phyloP scores from a whole-genome alignment of 2,888 invertebrate species.

The Andrena trimmerana region DNA sequence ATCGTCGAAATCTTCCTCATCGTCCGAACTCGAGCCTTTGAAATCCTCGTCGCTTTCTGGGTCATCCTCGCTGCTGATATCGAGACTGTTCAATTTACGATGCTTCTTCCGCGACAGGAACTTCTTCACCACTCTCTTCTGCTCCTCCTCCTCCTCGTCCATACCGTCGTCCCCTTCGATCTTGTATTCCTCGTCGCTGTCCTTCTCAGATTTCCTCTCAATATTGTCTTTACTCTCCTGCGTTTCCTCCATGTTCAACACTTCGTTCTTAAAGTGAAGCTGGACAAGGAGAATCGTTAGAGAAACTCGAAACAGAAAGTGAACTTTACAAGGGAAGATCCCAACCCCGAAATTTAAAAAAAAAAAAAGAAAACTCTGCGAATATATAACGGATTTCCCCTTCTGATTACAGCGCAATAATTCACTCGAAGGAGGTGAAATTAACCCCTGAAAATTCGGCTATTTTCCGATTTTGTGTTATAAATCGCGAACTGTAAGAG shows the following conservation, averaged over 20 bases:
- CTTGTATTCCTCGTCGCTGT: conserved; percentile 83
- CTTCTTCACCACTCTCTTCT: conserved; percentile 79
- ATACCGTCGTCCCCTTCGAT: conserved; percentile 79
- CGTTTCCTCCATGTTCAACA: conserved; percentile 69
- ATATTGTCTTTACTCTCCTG: conserved; percentile 85
- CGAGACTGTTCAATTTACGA: conserved; percentile 92
- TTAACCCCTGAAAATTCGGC: too few relatives aligned
- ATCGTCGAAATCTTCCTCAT: conserved; percentile 87
- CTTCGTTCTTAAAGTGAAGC: conserved; percentile 73
- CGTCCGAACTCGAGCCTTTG: conserved; percentile 90
- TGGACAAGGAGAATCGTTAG: conserved; percentile 6
- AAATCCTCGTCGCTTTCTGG: conserved; percentile 96
- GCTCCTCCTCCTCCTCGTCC: conserved; percentile 82
- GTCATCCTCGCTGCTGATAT: conserved; percentile 93
- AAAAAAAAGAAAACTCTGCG: too few relatives aligned
- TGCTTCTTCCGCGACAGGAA: conserved; percentile 87
- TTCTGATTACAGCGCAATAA: too few relatives aligned
- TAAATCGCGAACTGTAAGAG: too few relatives aligned
- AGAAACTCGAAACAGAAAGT: background rate
- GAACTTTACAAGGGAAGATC: too few relatives aligned
- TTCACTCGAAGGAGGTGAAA: too few relatives aligned
- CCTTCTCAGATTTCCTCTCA: conserved; percentile 79
- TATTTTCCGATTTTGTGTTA: too few relatives aligned
- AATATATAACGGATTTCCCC: too few relatives aligned
- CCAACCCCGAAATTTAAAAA: too few relatives aligned